A percentile compares a stretch with the other conserved stretches of the same genome.
Conservation (phyloP, 2,113 vertebrate species). For the Coptodon bakossiorum region DNA sequence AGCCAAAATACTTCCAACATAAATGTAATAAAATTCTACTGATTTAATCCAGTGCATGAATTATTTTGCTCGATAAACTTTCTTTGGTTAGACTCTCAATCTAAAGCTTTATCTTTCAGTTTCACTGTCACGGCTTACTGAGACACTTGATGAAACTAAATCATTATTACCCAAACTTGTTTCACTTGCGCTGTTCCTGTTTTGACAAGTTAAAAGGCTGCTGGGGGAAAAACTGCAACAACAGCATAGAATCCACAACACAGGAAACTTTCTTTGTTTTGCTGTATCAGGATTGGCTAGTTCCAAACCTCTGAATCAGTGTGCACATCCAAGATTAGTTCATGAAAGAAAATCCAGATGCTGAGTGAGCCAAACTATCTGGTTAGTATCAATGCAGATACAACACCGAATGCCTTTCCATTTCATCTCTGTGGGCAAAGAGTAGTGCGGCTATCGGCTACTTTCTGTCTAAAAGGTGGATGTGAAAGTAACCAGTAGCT, state of each 20-base stretch:
- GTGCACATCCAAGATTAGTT: background rate
- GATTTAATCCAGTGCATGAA: background rate
- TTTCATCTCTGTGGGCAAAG: background rate
- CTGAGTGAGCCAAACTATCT: background rate
- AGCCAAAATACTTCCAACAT: background rate
- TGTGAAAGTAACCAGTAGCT: background rate
- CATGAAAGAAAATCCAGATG: background rate
- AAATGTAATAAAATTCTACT: background rate
- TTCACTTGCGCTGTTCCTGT: background rate
- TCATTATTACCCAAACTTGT: background rate
- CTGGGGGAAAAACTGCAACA: background rate
- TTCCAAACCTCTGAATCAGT: background rate
- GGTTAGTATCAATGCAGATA: background rate
- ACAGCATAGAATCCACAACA: background rate
- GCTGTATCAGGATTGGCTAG: background rate
- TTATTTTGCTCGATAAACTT: background rate
- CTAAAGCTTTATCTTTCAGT: background rate
- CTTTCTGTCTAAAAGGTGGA: background rate
- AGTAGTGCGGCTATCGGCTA: fast-evolving
- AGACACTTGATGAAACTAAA: background rate
- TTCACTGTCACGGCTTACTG: background rate
- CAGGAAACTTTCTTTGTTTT: background rate
- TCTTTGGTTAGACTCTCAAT: background rate
- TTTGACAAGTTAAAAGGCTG: background rate
- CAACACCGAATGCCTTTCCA: background rate